Percentiles rank a stretch among this genome's conserved stretches.
phyloP scores from a whole-genome alignment of 2,888 invertebrate species.

The Ochropleura plecta region DNA sequence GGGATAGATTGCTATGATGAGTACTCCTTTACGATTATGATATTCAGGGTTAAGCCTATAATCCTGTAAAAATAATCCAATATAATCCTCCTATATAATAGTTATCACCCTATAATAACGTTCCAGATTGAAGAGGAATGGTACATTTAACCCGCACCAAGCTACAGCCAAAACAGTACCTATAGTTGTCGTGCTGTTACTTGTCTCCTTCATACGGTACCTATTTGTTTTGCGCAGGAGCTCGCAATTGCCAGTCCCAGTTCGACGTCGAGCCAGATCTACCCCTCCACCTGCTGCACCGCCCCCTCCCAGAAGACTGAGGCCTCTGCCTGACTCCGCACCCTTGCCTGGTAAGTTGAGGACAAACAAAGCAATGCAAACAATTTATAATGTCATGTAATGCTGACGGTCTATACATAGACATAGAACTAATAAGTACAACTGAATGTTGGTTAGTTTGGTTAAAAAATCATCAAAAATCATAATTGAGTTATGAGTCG shows the following conservation, averaged over 20 bases:
- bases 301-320: conserved; percentile 79
- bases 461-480: neutral
- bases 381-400: neutral
- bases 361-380: neutral
- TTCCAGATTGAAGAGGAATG: too few relatives aligned
- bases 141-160: too few relatives aligned
- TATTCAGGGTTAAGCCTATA: too few relatives aligned
- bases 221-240: conserved; percentile 69
- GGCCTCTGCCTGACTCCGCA: conserved; percentile 87
- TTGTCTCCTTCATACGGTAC: neutral
- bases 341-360: conserved; percentile 82
- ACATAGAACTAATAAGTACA: neutral
- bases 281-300: conserved; percentile 84
- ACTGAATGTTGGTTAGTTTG: neutral
- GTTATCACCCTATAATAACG: too few relatives aligned
- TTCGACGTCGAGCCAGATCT: conserved; percentile 83
- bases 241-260: conserved; percentile 85
- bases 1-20: too few relatives aligned
- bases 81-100: too few relatives aligned
- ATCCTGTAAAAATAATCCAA: too few relatives aligned
- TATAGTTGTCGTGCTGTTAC: neutral
- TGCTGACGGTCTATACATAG: too few relatives aligned
- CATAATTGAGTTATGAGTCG: too few relatives aligned
- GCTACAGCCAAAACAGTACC: too few relatives aligned
- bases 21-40: too few relatives aligned